These are phyloP conservation scores for Porites lutea DNA, from an alignment of 64 coral and sea anemone species.

Conservation along the genomic window DNA sequence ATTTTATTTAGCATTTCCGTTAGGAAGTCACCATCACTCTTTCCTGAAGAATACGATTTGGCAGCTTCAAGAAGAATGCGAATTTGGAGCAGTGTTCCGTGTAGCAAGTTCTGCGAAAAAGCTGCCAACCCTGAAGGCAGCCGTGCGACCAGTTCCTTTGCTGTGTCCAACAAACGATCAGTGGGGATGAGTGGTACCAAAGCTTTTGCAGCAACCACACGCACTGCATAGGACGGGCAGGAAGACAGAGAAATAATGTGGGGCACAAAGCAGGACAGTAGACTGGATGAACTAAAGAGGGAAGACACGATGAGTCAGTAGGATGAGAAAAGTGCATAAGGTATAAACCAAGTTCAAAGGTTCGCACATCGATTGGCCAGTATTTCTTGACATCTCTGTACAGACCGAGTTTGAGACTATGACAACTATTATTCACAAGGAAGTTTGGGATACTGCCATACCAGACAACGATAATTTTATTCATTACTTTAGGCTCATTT, in stretches of 20 bases:
- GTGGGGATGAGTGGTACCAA: constrained; percentile 72
- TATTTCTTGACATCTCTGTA: too few relatives aligned
- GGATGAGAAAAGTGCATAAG: too few relatives aligned
- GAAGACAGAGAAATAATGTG: constrained; percentile 35
- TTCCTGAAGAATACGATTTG: constrained; percentile 1
- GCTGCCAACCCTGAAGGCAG: constrained; percentile 18
- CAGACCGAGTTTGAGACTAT: too few relatives aligned
- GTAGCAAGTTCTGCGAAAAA: constrained; percentile 63
- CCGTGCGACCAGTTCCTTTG: constrained; percentile 47
- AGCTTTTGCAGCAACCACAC: constrained; percentile 73
- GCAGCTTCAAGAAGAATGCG: constrained; percentile 40
- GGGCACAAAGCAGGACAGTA: constrained; percentile 62
- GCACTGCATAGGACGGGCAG: constrained; percentile 65
- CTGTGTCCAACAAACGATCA: constrained; percentile 20
- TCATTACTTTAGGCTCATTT: too few relatives aligned
- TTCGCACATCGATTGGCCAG: too few relatives aligned
- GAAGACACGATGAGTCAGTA: neutral
- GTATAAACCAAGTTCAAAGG: too few relatives aligned
- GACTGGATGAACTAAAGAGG: neutral
- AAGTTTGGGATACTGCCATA: too few relatives aligned
- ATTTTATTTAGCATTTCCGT: constrained; percentile 12
- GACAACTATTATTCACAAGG: too few relatives aligned
- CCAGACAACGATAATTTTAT: too few relatives aligned
- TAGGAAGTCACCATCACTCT: neutral
- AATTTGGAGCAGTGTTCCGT: constrained; percentile 79